phyloP scores from a whole-genome alignment of 2,888 invertebrate species.

The Ectemnius continuus region DNA sequence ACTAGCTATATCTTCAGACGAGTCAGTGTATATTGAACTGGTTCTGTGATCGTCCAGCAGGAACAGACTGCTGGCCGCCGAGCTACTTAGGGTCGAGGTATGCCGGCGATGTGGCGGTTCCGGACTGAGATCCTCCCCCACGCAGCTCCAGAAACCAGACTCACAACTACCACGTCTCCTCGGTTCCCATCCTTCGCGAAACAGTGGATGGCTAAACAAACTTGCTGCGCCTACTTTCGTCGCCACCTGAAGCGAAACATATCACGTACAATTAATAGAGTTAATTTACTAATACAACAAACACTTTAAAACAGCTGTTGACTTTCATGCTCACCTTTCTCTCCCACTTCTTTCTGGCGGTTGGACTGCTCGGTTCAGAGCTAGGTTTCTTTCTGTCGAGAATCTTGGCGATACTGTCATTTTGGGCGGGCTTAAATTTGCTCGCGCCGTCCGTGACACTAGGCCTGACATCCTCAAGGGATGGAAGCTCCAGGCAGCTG shows the following conservation, averaged over 20 bases:
- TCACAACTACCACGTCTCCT: conserved; percentile 91
- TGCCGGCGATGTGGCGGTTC: conserved; percentile 76
- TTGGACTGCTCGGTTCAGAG: conserved; percentile 76
- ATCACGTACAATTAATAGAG: background rate
- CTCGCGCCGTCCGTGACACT: conserved; percentile 78
- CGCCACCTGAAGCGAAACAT: conserved; percentile 65
- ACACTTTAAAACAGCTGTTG: background rate
- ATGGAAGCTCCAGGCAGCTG: conserved; percentile 88
- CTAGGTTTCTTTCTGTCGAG: conserved; percentile 75
- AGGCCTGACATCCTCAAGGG: conserved; percentile 80
- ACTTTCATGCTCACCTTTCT: conserved; percentile 67
- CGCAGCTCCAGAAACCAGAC: conserved; percentile 93
- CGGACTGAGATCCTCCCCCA: conserved; percentile 86
- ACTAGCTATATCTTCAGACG: conserved; percentile 91
- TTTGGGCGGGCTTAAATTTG: conserved; percentile 73
- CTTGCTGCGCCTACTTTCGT: conserved; percentile 80
- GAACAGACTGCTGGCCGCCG: conserved; percentile 80
- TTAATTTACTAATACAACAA: no score
- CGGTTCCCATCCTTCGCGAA: conserved; percentile 78
- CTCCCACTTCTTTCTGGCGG: conserved; percentile 76
- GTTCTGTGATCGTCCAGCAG: conserved; percentile 84
- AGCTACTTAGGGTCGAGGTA: conserved; percentile 78
- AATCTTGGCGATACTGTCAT: conserved; percentile 74
- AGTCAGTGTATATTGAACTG: conserved; percentile 91
- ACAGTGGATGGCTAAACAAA: conserved; percentile 82